Evolutionary conservation across 1,140 invertebrate species (phyloP).

Genomic region (Lycorma delicatula): DNA sequence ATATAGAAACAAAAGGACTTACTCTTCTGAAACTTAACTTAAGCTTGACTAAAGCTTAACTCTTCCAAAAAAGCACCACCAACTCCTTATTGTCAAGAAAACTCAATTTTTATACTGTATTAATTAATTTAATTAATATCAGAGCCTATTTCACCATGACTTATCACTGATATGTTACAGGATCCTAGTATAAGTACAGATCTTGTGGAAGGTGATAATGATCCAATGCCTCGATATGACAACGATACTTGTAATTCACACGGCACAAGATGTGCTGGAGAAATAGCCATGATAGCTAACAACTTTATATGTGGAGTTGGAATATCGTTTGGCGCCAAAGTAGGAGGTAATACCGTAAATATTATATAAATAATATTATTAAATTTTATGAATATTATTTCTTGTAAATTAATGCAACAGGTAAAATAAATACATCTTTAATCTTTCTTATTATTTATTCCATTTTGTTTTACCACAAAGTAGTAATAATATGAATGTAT

Average conservation of each 20-base stretch:
- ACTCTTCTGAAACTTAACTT: too few relatives aligned
- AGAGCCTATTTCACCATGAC: too few relatives aligned
- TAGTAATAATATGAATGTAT: background rate
- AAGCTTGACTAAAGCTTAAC: too few relatives aligned
- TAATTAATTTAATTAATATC: background rate
- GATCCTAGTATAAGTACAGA: conserved; percentile 79
- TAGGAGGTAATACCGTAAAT: conserved; percentile 55
- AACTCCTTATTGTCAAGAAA: background rate
- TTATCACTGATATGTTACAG: conserved; percentile 47
- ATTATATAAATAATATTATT: too few relatives aligned
- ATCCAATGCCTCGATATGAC: conserved; percentile 66
- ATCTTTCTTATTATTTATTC: background rate
- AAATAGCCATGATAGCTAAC: conserved; percentile 77
- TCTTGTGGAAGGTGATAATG: conserved; percentile 63
- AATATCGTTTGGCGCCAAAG: conserved; percentile 66
- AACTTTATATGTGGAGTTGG: conserved; percentile 81
- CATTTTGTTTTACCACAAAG: background rate
- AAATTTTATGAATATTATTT: too few relatives aligned
- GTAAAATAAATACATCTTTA: too few relatives aligned
- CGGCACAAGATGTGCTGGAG: conserved; percentile 77
- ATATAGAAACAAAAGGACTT: too few relatives aligned
- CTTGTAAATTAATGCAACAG: too few relatives aligned
- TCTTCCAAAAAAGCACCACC: conserved; percentile 16
- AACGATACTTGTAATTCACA: conserved; percentile 55
- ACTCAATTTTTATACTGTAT: background rate